phyloP scores from a whole-genome alignment of 2,888 invertebrate genomes.

The Thysanoteuthis rhombus region DNA sequence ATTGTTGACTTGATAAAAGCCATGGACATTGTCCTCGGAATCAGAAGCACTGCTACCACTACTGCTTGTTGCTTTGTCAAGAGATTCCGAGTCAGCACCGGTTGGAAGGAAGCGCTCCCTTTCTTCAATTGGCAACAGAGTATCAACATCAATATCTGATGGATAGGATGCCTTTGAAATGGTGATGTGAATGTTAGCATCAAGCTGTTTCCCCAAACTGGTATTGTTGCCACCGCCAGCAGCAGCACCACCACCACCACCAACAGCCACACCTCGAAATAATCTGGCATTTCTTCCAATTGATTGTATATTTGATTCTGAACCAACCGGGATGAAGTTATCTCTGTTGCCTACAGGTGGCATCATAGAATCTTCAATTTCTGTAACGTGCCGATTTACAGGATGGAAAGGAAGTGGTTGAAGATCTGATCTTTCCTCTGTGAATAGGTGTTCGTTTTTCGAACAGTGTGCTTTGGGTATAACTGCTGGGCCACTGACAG shows the following conservation, averaged over 20 bases:
- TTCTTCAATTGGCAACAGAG: not conserved
- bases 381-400: not conserved
- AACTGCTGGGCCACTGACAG: not conserved
- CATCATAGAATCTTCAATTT: not conserved
- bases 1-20: not conserved
- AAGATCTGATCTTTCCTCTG: not conserved
- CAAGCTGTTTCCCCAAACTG: not conserved
- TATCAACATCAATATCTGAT: not conserved
- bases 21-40: not conserved
- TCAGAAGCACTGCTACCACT: not conserved
- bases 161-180: not conserved
- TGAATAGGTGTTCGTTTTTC: not conserved
- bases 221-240: too few relatives aligned
- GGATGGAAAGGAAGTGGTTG: not conserved
- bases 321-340: not conserved
- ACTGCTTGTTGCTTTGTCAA: not conserved
- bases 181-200: not conserved
- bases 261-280: not conserved
- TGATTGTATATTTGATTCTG: not conserved
- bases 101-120: conserved; percentile 21
- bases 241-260: not conserved
- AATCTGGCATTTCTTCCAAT: not conserved
- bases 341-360: not conserved
- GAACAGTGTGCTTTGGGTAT: not conserved
- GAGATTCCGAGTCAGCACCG: conserved; percentile 13